Conservation (phyloP, 2,888 invertebrate species). For the Drosophila imparisetae region DNA sequence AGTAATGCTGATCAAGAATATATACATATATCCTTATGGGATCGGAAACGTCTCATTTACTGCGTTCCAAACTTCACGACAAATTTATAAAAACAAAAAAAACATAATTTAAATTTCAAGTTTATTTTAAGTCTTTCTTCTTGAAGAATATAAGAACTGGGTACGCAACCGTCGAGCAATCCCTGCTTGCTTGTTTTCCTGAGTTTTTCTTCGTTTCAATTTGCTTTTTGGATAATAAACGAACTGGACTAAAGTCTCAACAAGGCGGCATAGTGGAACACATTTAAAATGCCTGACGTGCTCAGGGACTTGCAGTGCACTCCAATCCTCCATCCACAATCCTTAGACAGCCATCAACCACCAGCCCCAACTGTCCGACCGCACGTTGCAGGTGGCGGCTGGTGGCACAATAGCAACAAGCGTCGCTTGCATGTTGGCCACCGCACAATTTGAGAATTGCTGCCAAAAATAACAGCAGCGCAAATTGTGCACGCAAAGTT, state of each 20-base stretch:
- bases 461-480: slow-evolving; percentile 66
- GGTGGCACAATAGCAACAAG: slow-evolving; percentile 41
- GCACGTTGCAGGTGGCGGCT: not conserved
- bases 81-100: not conserved
- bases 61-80: too few species aligned
- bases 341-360: not conserved
- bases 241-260: slow-evolving; percentile 56
- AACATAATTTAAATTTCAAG: not conserved
- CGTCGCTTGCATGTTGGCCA: slow-evolving; percentile 56
- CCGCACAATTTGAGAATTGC: slow-evolving; percentile 55
- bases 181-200: slow-evolving; percentile 3
- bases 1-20: not conserved
- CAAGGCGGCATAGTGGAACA: slow-evolving; percentile 50
- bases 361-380: not conserved
- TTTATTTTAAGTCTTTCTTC: not conserved
- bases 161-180: not conserved
- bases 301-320: slow-evolving; percentile 15
- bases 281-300: slow-evolving; percentile 64
- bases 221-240: slow-evolving; percentile 51
- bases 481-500: slow-evolving; percentile 72
- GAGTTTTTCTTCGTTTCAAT: slow-evolving; percentile 19
- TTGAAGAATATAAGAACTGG: not conserved
- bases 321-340: not conserved
- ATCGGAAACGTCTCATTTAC: not conserved
- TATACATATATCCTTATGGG: not conserved